Evolutionary conservation across 2,888 invertebrate species (phyloP).

Genomic region (Deilephila porcellus): DNA sequence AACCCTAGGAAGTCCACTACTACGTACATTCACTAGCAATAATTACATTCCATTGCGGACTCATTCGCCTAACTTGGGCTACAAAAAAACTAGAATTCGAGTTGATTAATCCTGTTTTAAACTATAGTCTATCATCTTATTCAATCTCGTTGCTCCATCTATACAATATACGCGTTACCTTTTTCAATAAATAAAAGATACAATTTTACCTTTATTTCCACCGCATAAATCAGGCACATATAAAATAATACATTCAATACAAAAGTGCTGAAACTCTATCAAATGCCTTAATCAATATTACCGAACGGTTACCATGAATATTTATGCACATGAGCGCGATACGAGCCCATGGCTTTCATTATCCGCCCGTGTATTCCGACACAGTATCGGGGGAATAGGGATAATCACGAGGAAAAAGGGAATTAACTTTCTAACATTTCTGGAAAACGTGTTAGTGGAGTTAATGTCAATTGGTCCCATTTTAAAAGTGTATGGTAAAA

Average conservation of each 20-base stretch:
- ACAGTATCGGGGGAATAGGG: neutral
- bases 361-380: neutral
- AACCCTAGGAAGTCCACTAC: too few relatives aligned
- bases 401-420: neutral
- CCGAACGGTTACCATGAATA: constrained; percentile 15
- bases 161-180: too few relatives aligned
- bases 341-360: neutral
- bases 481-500: too few relatives aligned
- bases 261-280: constrained; percentile 19
- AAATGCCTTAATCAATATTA: constrained; percentile 21
- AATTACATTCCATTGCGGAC: too few relatives aligned
- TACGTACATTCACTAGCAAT: too few relatives aligned
- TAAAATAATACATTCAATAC: constrained; percentile 3
- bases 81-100: too few relatives aligned
- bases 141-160: too few relatives aligned
- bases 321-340: constrained; percentile 13
- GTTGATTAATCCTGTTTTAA: too few relatives aligned
- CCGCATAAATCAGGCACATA: constrained; percentile 35
- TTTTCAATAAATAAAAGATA: too few relatives aligned
- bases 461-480: too few relatives aligned
- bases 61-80: too few relatives aligned
- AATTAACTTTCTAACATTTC: constrained; percentile 1
- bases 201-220: neutral
- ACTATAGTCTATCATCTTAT: too few relatives aligned
- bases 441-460: neutral